Evolutionary conservation across 2,797 vertebrate species (phyloP).

Genomic region (Phataginus tetradactyla): DNA sequence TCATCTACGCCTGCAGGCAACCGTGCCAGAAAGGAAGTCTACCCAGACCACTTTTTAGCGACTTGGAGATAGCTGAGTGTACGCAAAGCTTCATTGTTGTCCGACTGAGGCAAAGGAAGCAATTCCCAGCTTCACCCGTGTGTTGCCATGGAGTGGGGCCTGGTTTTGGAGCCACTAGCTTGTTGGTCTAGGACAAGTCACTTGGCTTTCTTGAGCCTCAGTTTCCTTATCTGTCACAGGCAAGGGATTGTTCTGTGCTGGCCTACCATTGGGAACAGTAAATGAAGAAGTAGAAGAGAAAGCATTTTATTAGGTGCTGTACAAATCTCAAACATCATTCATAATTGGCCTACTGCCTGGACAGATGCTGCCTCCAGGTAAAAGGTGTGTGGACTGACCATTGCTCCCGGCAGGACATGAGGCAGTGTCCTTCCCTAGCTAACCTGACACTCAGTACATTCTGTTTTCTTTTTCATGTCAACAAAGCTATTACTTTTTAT

Average conservation of each 20-base stretch:
- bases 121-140: background rate
- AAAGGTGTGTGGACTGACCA: background rate
- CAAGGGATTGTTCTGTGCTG: too few species aligned
- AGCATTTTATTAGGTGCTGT: background rate
- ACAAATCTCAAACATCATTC: background rate
- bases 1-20: background rate
- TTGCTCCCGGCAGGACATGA: background rate
- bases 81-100: background rate
- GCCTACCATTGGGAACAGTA: rapidly evolving
- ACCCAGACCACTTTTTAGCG: background rate
- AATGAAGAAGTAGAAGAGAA: background rate
- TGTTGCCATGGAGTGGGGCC: background rate
- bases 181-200: background rate
- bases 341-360: background rate
- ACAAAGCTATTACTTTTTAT: slow-evolving; percentile 17
- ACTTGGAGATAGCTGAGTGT: background rate
- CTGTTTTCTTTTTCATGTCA: background rate
- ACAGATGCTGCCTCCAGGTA: background rate
- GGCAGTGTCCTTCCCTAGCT: background rate
- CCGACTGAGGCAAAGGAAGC: background rate
- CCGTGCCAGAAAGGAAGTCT: background rate
- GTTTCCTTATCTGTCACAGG: background rate
- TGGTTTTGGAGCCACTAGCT: background rate
- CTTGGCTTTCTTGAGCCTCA: background rate
- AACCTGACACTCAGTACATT: background rate